A percentile compares a stretch with the other conserved stretches of the same genome.
phyloP scores from a whole-genome alignment of 2,888 invertebrate species.

The Linnaemya tessellans region DNA sequence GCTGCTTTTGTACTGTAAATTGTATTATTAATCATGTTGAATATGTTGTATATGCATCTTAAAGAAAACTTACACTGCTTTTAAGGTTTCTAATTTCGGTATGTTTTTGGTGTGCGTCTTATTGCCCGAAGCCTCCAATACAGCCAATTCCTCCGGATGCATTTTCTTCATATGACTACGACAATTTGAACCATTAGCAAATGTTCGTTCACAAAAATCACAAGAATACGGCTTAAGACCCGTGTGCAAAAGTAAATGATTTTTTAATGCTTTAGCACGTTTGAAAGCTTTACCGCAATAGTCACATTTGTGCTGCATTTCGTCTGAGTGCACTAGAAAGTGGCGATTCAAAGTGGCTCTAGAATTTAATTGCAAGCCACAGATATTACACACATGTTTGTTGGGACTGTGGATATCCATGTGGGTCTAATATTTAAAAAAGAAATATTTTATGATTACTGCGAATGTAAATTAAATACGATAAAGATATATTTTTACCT shows the following conservation, averaged over 20 bases:
- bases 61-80: slow-evolving; percentile 79
- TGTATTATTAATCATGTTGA: slow-evolving; percentile 2
- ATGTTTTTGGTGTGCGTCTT: slow-evolving; percentile 81
- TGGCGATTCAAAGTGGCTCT: slow-evolving; percentile 80
- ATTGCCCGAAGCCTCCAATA: slow-evolving; percentile 81
- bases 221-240: slow-evolving; percentile 83
- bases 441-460: neutral
- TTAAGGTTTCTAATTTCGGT: slow-evolving; percentile 81
- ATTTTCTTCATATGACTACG: slow-evolving; percentile 83
- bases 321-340: slow-evolving; percentile 81
- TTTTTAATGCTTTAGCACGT: slow-evolving; percentile 82
- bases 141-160: slow-evolving; percentile 82
- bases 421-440: slow-evolving; percentile 75
- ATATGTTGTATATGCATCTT: neutral
- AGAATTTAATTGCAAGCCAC: slow-evolving; percentile 80
- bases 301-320: slow-evolving; percentile 82
- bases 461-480: too few species aligned
- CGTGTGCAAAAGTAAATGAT: slow-evolving; percentile 82
- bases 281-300: slow-evolving; percentile 82
- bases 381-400: slow-evolving; percentile 80
- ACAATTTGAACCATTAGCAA: slow-evolving; percentile 83
- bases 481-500: slow-evolving; percentile 67
- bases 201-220: slow-evolving; percentile 83
- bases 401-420: slow-evolving; percentile 81
- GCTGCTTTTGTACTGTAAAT: slow-evolving; percentile 78